Evolutionary conservation across 2,888 invertebrate genomes (phyloP), one percentile per base, ranked within the genome.

Genomic region (Rhogogaster chlorosoma): DNA sequence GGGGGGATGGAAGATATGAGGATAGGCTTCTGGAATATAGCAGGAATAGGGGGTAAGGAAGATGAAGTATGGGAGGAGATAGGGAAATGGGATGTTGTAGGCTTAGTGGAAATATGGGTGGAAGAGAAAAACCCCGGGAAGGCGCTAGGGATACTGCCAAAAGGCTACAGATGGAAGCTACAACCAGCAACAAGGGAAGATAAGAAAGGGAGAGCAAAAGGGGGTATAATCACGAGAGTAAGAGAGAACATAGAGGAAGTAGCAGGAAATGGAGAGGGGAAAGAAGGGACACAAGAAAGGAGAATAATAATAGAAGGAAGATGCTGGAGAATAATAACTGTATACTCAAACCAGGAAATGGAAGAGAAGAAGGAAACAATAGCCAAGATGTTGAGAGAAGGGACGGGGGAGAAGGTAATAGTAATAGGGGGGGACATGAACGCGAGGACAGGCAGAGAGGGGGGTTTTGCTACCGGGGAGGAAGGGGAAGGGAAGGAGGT

Each of bases 351-450:
- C 45, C 42, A n/a, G 12, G 75, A 75, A 2, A 75, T 75, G 18
- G 75, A 42, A n/a, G n/a, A 45, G 42, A 75, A 75, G 22, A 26
- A 22, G 3, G n/a, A 4, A n/a, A 9, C 22, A 22, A 42, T 15
- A 10, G 75, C 10, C 2, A 0, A 32, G 38, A 75, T n/a, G 15
- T 0, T 10, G 10, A n/a, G 22, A 45, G 22, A 42, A 9, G 18
- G 22, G 3, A 26, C 5, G 12, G 6, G 70, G 12, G 26, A 78
- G 22, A 29, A 15, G 18, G 6, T 71, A 26, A n/a, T 32, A 9
- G 26, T 36, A 12, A 77, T 38, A 53, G 78, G 85, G 22, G 82
- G 77, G 57, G 78, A 49, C 15, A 36, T 85, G 29, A 78, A 67
- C 9, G 64, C 38, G 0, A 61, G 67, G 18, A 67, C 53, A 18